Conservation (phyloP, 2,888 invertebrate species). For the Andrena hattorfiana region DNA sequence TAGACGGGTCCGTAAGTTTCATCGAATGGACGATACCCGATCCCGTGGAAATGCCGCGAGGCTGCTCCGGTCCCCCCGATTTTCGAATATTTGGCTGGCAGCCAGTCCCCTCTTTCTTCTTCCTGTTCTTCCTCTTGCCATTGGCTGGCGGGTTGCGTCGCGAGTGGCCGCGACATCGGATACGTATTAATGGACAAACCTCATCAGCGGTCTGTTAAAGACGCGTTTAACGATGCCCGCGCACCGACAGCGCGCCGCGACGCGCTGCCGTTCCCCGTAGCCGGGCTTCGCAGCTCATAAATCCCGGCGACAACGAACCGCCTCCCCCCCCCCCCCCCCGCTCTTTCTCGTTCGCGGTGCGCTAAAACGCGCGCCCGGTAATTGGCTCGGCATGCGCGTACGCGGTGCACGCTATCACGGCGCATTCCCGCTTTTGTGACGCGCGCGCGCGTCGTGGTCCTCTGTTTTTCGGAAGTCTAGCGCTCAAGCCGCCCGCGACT, state of each 20-base stretch:
- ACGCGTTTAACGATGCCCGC: conserved; percentile 57
- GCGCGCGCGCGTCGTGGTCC: not conserved
- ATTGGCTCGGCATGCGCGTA: conserved; percentile 34
- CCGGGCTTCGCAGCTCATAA: conserved; percentile 62
- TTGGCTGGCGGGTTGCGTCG: conserved; percentile 22
- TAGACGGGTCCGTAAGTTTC: conserved; percentile 13
- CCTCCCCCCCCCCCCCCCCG: not conserved
- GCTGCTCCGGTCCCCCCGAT: conserved; percentile 46
- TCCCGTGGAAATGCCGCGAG: conserved; percentile 36
- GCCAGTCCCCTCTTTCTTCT: conserved; percentile 52
- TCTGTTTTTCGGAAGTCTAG: not conserved
- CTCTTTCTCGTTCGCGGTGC: not conserved
- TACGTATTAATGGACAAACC: conserved; percentile 72
- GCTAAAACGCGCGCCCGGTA: conserved; percentile 27
- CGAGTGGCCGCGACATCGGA: conserved; percentile 60
- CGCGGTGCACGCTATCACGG: not conserved
- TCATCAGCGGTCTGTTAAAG: conserved; percentile 69
- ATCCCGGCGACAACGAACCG: conserved; percentile 54
- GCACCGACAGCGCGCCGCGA: conserved; percentile 8
- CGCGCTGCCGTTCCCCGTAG: conserved; percentile 21
- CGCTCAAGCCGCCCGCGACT: not conserved
- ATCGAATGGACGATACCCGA: conserved; percentile 59
- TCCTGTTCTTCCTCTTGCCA: conserved; percentile 14
- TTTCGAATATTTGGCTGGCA: conserved; percentile 66
- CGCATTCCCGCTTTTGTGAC: not conserved